Evolutionary conservation across 2,113 vertebrate species (phyloP), one percentile per base, ranked within the genome.

Genomic region (Dasypus novemcinctus): DNA sequence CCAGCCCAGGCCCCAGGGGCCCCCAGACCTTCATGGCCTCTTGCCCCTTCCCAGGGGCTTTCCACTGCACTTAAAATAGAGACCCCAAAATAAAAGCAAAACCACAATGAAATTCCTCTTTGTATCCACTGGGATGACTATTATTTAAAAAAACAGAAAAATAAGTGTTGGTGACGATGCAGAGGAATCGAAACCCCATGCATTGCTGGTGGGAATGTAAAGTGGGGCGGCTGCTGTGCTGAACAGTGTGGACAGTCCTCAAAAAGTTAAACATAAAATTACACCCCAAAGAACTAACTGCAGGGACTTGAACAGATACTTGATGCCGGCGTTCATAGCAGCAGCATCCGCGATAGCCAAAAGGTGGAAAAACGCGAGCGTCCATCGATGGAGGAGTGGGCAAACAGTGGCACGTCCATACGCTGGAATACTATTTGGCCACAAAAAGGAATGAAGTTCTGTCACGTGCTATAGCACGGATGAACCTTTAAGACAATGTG

Each of bases 121-220:
- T 61, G 41, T 64, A 46, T 20, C 63, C 33, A 11, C 36, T 1
- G 15, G 75, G 33, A 43, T 4, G 91, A 38, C 57, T n/a, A 3
- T 4, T n/a, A n/a, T n/a, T n/a, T 8, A 29, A 41, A 63, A 61
- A 31, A 9, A 31, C 38, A 57, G 10, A 31, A 4, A 2, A 13
- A 3, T 54, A 41, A 11, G 61, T 54, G 29, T 31, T 20, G 36
- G 36, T 5, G 36, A 49, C 12, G 9, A 13, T 15, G 14, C 1
- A 4, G 21, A 54, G 27, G 52, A 7, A 23, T 0, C 0, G 2
- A 54, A 36, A 31, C 11, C 12, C 17, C 1, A 0, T 7, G 15
- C 1, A 0, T 23, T 7, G 57, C 38, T 17, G 3, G 6, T 7
- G 21, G 27, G 79, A 33, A 21, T 8, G 27, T 5, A 41, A 68